These are phyloP conservation scores for Sminthopsis crassicaudata DNA, from an alignment of 2,113 vertebrate species.

Conservation along the genomic window DNA sequence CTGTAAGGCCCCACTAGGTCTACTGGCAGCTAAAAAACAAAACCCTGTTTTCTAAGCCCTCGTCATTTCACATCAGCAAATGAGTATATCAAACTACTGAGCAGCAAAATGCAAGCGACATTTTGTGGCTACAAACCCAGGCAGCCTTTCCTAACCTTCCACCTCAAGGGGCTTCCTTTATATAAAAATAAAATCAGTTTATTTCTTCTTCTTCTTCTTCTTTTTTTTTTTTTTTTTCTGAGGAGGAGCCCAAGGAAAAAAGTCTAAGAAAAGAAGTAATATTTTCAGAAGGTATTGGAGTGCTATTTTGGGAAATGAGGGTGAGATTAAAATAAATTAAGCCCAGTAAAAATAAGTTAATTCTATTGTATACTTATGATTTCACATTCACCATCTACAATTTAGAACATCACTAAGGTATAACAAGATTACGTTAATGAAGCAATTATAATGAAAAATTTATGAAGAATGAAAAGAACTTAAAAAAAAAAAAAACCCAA, in stretches of 20 bases:
- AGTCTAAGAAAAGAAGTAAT: slow-evolving; percentile 59
- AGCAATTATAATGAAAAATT: background rate
- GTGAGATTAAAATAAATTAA: slow-evolving; percentile 33
- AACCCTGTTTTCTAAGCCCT: slow-evolving; percentile 89
- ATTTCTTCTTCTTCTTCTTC: too few relatives aligned
- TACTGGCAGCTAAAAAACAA: slow-evolving; percentile 88
- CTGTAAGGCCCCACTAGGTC: slow-evolving; percentile 87
- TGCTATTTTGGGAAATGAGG: slow-evolving; percentile 38
- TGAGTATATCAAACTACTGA: slow-evolving; percentile 89
- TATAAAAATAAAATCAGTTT: slow-evolving; percentile 85
- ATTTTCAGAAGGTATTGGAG: slow-evolving; percentile 25
- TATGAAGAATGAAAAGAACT: slow-evolving; percentile 6
- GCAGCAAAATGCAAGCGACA: slow-evolving; percentile 88
- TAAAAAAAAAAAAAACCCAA: slow-evolving; percentile 16
- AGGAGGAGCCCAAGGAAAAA: slow-evolving; percentile 58
- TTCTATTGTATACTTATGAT: slow-evolving; percentile 10
- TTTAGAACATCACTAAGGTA: background rate
- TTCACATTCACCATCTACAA: slow-evolving; percentile 10
- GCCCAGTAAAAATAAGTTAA: background rate
- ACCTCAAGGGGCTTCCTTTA: slow-evolving; percentile 89
- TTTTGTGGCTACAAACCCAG: slow-evolving; percentile 85
- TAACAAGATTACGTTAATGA: slow-evolving; percentile 14
- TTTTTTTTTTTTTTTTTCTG: slow-evolving; percentile 50
- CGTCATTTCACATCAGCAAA: slow-evolving; percentile 90
- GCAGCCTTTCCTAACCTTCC: slow-evolving; percentile 84